A percentile compares a stretch with the other conserved stretches of the same genome.
These are phyloP conservation scores for Leptatherina wallacei DNA, from an alignment of 2,797 vertebrate species.

Conservation along the genomic window DNA sequence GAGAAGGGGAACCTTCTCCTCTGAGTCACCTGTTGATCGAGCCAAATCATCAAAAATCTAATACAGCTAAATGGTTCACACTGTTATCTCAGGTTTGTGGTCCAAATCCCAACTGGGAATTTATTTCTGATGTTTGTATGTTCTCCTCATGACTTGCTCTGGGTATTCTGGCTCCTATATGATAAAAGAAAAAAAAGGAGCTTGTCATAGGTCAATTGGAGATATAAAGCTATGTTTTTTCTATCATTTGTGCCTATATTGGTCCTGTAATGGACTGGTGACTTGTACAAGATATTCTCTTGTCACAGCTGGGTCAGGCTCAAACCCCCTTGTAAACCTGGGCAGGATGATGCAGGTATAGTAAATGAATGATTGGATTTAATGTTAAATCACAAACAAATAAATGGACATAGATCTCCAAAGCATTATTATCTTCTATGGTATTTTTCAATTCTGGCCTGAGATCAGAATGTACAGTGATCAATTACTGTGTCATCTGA, in stretches of 20 bases:
- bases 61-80: no score
- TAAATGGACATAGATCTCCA: neutral
- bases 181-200: no score
- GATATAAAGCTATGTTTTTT: no score
- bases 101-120: no score
- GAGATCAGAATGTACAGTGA: neutral
- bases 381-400: neutral
- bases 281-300: neutral
- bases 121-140: no score
- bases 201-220: no score
- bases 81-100: no score
- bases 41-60: no score
- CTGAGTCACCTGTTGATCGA: neutral
- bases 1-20: neutral
- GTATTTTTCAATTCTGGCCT: neutral
- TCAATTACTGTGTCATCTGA: conserved; percentile 5
- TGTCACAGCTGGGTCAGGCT: neutral
- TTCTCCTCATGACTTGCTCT: no score
- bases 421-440: neutral
- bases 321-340: neutral
- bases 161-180: no score
- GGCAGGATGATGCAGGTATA: neutral
- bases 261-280: neutral
- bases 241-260: neutral
- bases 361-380: neutral